Base-by-base conservation (phyloP, 2,888 invertebrate genomes). In the Mongoloraphidia duomilia region DNA sequence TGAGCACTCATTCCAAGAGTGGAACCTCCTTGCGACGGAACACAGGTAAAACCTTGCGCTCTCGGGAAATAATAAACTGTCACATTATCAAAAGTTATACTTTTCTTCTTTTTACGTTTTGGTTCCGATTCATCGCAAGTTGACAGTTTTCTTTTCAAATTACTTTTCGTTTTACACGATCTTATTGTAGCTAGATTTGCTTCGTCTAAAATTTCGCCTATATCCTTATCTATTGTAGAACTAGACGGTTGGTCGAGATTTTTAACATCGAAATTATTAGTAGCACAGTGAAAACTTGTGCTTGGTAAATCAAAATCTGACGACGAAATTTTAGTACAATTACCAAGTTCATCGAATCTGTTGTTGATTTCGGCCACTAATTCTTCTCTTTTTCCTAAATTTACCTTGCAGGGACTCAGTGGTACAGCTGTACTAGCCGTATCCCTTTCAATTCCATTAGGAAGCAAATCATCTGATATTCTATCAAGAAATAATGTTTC, bases 31-130 rank as follows among this genome's bases (percentile, higher is more conserved):
- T 87, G 84, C 10, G 91, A 91, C 44, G 92, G 92, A 53, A 92
- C 89, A 69, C 92, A 91, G 37, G 87, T 84, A 68, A 91, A 90
- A 14, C 91, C 92, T 72, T 92, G 91, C 48, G 90, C 79, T 61
- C 96, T 75, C 2, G 91, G 90, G 70, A 97, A 96, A 70, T 95
- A 96, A 68, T 80, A 96, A 9, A 96, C 93, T 14, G 91, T 91
- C 1, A 96, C 95, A 56, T 81, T 84, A 58, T 92, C 86, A 65
- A 96, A 96, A 55, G 83, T 80, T 53, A 96, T 91, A 41, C 79
- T 80, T 58, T 84, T 81, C 68, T 87, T 90, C 61, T 78, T 77
- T 63, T 82, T 84, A 61, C 82, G 74, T 52, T 65, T 58, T 17
- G 69, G 67, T 44, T 63, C 61, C 6, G 72, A 68, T 56, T 70